phyloP scores from a whole-genome alignment of 2,888 invertebrate genomes.

The Heteromurus nitidus region DNA sequence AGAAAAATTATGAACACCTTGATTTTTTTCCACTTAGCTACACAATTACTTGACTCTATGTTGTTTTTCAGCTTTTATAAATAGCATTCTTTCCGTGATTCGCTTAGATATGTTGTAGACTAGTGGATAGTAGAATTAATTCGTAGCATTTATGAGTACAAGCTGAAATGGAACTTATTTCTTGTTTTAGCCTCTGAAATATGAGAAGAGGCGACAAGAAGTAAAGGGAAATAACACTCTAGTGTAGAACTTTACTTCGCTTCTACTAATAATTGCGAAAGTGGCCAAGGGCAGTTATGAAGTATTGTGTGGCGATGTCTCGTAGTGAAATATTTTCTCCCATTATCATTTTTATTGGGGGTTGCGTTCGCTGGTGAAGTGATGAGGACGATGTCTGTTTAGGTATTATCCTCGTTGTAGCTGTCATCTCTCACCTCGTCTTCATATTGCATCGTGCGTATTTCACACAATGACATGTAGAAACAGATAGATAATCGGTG shows the following conservation, averaged over 20 bases:
- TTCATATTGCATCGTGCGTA: no score
- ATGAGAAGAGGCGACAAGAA: conserved; percentile 43
- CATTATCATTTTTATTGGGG: conserved; percentile 29
- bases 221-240: conserved; percentile 35
- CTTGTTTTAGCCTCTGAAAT: conserved; percentile 32
- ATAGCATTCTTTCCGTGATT: conserved; percentile 9
- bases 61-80: conserved; percentile 11
- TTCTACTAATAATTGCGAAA: conserved; percentile 52
- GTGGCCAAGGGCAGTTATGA: conserved; percentile 55
- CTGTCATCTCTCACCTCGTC: no score
- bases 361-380: conserved; percentile 8
- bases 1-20: conserved; percentile 37
- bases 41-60: not conserved
- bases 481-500: conserved; percentile 14
- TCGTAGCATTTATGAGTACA: not conserved
- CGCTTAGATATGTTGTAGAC: no score
- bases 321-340: conserved; percentile 35
- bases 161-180: not conserved
- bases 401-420: no score
- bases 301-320: conserved; percentile 6
- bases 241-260: conserved; percentile 12
- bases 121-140: no score
- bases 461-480: conserved; percentile 10
- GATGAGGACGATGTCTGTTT: not conserved
- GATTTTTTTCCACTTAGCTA: conserved; percentile 40